Percentiles rank a stretch among this genome's conserved stretches.
Evolutionary conservation across 2,113 vertebrate species (phyloP).

Genomic region (Xiphophorus maculatus): DNA sequence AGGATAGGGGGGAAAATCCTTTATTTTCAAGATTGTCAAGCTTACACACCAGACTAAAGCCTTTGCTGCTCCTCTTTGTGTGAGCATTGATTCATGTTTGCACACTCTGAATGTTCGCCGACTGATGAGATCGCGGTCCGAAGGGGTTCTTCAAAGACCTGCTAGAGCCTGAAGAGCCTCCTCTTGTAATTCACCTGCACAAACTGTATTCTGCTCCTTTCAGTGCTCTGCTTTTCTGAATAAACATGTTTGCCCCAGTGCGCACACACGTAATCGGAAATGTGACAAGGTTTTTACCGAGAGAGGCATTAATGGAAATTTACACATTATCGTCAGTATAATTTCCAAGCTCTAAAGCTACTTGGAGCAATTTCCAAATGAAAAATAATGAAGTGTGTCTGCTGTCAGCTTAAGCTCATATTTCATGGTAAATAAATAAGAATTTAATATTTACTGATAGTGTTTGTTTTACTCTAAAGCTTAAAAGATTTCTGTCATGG

Average conservation of each 20-base stretch:
- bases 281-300: conserved; percentile 1
- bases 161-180: conserved; percentile 37
- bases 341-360: background rate
- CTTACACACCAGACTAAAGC: conserved; percentile 29
- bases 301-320: conserved; percentile 8
- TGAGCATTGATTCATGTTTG: conserved; percentile 40
- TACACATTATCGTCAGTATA: background rate
- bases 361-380: background rate
- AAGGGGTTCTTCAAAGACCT: conserved; percentile 46
- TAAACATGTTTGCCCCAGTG: conserved; percentile 6
- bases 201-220: conserved; percentile 15
- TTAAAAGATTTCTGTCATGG: background rate
- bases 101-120: conserved; percentile 31
- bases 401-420: background rate
- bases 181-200: conserved; percentile 42
- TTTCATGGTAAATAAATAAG: background rate
- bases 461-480: background rate
- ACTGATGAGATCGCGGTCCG: conserved; percentile 35
- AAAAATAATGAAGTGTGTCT: background rate
- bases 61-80: conserved; percentile 18
- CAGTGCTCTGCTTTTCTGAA: conserved; percentile 26
- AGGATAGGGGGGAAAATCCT: too few relatives aligned
- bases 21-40: too few relatives aligned
- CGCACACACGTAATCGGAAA: conserved; percentile 1
- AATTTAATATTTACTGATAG: background rate